A percentile compares a stretch with the other conserved stretches of the same genome.
Conservation (phyloP, 2,888 invertebrate genomes). For the Hemicrepidius hirtus region DNA sequence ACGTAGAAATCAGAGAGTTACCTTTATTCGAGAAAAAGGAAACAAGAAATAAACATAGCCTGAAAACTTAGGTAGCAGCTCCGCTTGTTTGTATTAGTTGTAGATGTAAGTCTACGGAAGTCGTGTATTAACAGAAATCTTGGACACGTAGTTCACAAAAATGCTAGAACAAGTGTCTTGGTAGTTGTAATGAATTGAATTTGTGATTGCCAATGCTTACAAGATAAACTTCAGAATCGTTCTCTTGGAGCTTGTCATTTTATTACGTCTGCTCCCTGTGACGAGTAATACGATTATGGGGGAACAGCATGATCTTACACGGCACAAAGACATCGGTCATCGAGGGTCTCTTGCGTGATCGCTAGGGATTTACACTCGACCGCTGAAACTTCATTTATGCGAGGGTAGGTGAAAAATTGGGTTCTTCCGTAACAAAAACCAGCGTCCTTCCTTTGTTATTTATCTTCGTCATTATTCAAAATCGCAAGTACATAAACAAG, state of each 20-base stretch:
- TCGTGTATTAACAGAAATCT: background rate
- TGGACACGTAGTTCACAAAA: background rate
- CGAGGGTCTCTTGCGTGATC: slow-evolving; percentile 47
- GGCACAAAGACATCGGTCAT: slow-evolving; percentile 51
- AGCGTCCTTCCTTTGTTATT: slow-evolving; percentile 29
- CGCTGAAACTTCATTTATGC: slow-evolving; percentile 46
- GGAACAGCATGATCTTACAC: slow-evolving; percentile 44
- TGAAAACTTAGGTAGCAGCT: no score
- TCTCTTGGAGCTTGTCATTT: slow-evolving; percentile 42
- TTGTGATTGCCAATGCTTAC: slow-evolving; percentile 23
- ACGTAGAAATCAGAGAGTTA: no score
- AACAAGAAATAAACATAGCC: no score
- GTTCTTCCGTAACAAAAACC: slow-evolving; percentile 30
- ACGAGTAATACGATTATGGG: slow-evolving; percentile 45
- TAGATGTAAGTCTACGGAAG: no score
- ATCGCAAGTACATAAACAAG: slow-evolving; percentile 16
- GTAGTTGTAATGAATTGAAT: slow-evolving; percentile 27
- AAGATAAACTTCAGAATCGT: slow-evolving; percentile 37
- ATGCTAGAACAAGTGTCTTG: slow-evolving; percentile 5
- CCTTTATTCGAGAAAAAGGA: no score
- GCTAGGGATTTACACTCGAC: slow-evolving; percentile 42
- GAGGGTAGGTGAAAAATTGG: slow-evolving; percentile 47
- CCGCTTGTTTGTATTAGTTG: no score
- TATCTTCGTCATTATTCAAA: slow-evolving; percentile 34
- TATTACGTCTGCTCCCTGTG: slow-evolving; percentile 47